Conservation (phyloP, 2,113 vertebrate genomes). For the Otis tarda region DNA sequence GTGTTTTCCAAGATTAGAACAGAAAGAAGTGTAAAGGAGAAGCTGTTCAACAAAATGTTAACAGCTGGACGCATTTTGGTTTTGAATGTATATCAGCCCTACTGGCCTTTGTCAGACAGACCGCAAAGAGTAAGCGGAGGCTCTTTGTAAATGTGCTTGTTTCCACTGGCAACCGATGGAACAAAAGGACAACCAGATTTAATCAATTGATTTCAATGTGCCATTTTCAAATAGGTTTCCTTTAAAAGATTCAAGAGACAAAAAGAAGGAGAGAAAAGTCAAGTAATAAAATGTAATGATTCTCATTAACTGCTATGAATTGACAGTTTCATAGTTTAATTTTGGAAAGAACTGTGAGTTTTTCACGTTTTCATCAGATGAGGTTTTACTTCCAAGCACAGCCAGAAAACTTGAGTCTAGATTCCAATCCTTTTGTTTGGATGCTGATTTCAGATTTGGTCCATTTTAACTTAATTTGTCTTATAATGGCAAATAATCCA, state of each 20-base stretch:
- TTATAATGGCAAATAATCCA: neutral
- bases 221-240: neutral
- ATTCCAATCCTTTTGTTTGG: neutral
- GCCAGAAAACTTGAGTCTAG: neutral
- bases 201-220: neutral
- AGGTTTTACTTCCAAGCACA: neutral
- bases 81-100: neutral
- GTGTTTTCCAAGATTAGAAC: neutral
- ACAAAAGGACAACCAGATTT: conserved; percentile 22
- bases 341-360: neutral
- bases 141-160: neutral
- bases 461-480: neutral
- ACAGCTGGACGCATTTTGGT: neutral
- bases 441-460: neutral
- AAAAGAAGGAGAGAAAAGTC: conserved; percentile 13
- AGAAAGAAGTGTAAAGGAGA: neutral
- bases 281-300: conserved; percentile 9
- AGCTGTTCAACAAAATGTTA: neutral
- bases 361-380: neutral
- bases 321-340: neutral
- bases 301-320: neutral
- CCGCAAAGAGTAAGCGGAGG: neutral
- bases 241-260: conserved; percentile 1
- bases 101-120: neutral
- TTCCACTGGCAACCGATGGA: conserved; percentile 27